Conservation (phyloP, 2,113 vertebrate species). For the Eurypyga helias region DNA sequence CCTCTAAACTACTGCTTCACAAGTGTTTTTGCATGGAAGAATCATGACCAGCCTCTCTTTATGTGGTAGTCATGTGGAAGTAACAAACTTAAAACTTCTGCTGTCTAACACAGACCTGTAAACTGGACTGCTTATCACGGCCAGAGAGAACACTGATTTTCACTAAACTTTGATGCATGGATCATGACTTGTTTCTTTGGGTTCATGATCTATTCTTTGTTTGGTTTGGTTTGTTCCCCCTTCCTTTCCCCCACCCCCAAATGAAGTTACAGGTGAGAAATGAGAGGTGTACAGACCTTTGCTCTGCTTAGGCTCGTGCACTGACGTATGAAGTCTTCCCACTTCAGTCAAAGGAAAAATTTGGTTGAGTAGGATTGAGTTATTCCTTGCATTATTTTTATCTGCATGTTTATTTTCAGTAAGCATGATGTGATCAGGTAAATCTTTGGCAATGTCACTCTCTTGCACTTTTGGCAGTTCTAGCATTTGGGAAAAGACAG, state of each 20-base stretch:
- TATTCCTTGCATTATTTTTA: neutral
- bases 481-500: neutral
- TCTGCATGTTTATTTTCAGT: neutral
- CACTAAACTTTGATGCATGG: neutral
- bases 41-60: neutral
- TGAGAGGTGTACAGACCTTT: neutral
- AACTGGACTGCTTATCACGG: neutral
- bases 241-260: too few relatives aligned
- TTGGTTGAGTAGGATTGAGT: neutral
- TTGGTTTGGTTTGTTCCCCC: neutral
- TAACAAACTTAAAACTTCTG: neutral
- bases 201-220: accelerated
- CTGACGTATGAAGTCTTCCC: neutral
- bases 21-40: neutral
- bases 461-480: neutral
- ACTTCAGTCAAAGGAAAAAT: neutral
- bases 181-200: neutral
- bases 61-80: neutral
- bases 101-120: neutral
- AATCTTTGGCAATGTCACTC: neutral
- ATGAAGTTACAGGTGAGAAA: neutral
- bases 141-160: neutral
- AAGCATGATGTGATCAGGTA: neutral
- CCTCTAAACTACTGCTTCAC: neutral
- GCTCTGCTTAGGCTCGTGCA: neutral